Evolutionary conservation across 1,140 invertebrate genomes (phyloP).

Genomic region (Euwallacea fornicatus): DNA sequence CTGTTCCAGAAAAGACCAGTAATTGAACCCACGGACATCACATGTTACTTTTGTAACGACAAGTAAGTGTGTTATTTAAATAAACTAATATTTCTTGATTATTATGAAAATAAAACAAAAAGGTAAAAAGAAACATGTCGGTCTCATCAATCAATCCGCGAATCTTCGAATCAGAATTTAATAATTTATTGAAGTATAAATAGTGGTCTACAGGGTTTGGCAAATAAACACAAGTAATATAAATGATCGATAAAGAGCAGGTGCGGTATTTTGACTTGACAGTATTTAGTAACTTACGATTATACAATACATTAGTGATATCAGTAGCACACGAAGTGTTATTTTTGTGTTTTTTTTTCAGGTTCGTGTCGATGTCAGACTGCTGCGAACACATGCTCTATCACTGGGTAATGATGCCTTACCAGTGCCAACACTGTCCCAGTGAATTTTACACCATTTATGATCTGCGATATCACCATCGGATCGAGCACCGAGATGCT

Average conservation of each 20-base stretch:
- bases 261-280: no score
- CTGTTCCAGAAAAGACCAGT: conserved; percentile 4
- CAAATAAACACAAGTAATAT: no score
- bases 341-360: conserved; percentile 14
- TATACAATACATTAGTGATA: no score
- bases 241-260: no score
- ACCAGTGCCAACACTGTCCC: conserved; percentile 23
- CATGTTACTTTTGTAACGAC: conserved; percentile 25
- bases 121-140: no score
- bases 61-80: conserved; percentile 15
- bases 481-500: conserved; percentile 17
- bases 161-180: no score
- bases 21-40: not conserved
- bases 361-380: conserved; percentile 19
- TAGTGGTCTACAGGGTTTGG: no score
- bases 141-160: no score
- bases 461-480: conserved; percentile 19
- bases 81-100: not conserved
- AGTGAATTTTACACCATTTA: conserved; percentile 25
- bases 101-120: no score
- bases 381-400: conserved; percentile 34
- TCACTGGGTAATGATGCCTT: conserved; percentile 33
- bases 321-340: no score
- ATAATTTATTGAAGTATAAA: no score
- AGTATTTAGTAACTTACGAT: no score